A percentile compares a stretch with the other conserved stretches of the same genome.
Evolutionary conservation across 2,113 vertebrate species (phyloP).

Genomic region (Rissa tridactyla): DNA sequence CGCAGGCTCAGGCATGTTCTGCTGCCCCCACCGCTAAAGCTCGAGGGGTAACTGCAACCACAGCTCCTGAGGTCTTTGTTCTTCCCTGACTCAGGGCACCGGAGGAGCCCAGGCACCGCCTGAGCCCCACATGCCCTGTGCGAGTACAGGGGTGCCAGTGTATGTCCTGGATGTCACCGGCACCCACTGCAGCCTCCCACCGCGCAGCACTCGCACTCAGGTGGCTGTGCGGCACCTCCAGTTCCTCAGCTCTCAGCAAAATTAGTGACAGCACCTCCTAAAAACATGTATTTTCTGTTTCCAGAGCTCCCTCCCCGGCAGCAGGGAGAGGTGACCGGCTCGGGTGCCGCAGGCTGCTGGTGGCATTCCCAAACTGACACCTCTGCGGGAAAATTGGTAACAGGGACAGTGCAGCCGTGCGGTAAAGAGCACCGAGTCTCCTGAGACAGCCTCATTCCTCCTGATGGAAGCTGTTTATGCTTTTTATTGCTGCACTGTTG

Average conservation of each 20-base stretch:
- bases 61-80: not conserved
- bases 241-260: not conserved
- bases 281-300: not conserved
- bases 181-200: not conserved
- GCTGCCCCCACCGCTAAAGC: too few species aligned
- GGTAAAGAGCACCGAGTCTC: not conserved
- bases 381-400: not conserved
- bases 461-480: not conserved
- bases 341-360: not conserved
- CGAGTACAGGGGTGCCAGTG: fast-evolving
- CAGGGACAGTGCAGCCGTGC: not conserved
- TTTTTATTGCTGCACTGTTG: not conserved
- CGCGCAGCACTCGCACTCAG: not conserved
- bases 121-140: not conserved
- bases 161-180: fast-evolving
- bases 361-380: not conserved
- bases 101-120: not conserved
- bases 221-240: not conserved
- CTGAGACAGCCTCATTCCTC: not conserved
- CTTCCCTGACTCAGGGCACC: not conserved
- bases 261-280: not conserved
- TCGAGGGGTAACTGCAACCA: not conserved
- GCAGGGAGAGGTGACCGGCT: not conserved
- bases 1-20: not conserved
- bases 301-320: not conserved